These are phyloP conservation scores for Mus caroli DNA, from an alignment of 2,797 vertebrate species.

Conservation along the genomic window DNA sequence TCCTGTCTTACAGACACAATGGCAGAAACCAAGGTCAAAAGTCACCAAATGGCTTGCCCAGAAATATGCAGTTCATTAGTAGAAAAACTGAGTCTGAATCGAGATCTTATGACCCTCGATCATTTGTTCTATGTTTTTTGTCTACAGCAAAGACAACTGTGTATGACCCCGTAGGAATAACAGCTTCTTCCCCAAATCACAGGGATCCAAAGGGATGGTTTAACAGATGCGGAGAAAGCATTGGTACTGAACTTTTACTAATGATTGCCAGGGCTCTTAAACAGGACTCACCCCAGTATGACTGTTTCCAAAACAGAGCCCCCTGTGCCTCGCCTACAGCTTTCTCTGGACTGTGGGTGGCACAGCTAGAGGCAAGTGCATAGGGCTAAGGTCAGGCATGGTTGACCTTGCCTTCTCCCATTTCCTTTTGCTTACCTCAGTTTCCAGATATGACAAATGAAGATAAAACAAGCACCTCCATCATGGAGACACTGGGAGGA, in stretches of 20 bases:
- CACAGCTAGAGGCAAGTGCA: background rate
- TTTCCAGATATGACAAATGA: background rate
- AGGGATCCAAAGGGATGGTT: background rate
- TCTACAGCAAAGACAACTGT: background rate
- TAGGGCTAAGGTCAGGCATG: background rate
- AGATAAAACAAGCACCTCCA: background rate
- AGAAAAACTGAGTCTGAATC: constrained; percentile 24
- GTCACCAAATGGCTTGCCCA: background rate
- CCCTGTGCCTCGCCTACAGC: background rate
- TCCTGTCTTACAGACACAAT: background rate
- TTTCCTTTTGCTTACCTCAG: background rate
- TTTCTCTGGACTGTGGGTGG: background rate
- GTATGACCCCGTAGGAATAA: background rate
- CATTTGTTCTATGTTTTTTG: background rate
- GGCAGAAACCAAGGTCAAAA: constrained; percentile 3
- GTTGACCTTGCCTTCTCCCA: background rate
- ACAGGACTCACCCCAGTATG: background rate
- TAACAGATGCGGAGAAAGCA: background rate
- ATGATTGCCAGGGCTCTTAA: background rate
- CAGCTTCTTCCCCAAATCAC: background rate
- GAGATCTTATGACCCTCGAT: background rate
- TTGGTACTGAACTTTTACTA: background rate
- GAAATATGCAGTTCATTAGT: background rate
- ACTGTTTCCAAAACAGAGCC: background rate
- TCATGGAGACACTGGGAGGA: background rate